Evolutionary conservation across 1,140 invertebrate species (phyloP).

Genomic region (Drosophila parabipectinata): DNA sequence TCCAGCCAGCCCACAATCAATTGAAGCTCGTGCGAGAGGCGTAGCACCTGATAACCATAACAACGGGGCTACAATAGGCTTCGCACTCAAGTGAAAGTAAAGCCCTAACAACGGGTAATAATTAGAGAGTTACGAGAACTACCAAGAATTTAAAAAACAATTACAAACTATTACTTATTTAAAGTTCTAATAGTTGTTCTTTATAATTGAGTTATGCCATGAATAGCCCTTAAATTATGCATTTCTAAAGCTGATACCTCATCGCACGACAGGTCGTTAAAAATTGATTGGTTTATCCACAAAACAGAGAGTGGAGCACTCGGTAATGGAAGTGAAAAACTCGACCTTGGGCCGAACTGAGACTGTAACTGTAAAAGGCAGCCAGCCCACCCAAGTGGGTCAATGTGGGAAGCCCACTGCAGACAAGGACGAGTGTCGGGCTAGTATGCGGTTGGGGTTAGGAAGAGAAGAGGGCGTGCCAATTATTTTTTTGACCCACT

Average conservation of each 20-base stretch:
- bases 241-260: background rate
- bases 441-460: background rate
- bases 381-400: slow-evolving; percentile 45
- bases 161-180: background rate
- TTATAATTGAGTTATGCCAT: background rate
- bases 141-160: too few relatives aligned
- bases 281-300: slow-evolving; percentile 32
- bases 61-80: slow-evolving; percentile 35
- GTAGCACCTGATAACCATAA: slow-evolving; percentile 37
- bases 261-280: slow-evolving; percentile 13
- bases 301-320: slow-evolving; percentile 17
- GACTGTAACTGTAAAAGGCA: background rate
- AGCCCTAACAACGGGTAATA: background rate
- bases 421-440: slow-evolving; percentile 38
- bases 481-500: slow-evolving; percentile 79
- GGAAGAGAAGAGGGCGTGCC: slow-evolving; percentile 43
- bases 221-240: background rate
- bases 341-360: slow-evolving; percentile 22
- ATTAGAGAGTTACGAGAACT: background rate
- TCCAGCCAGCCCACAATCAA: slow-evolving; percentile 17
- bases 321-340: slow-evolving; percentile 21
- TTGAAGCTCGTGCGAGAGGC: slow-evolving; percentile 22
- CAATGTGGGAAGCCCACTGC: slow-evolving; percentile 35
- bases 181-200: background rate
- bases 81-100: slow-evolving; percentile 33